Percentiles rank a stretch among this genome's conserved stretches.
Conservation (phyloP, 2,113 vertebrate genomes). For the Smithornis capensis region DNA sequence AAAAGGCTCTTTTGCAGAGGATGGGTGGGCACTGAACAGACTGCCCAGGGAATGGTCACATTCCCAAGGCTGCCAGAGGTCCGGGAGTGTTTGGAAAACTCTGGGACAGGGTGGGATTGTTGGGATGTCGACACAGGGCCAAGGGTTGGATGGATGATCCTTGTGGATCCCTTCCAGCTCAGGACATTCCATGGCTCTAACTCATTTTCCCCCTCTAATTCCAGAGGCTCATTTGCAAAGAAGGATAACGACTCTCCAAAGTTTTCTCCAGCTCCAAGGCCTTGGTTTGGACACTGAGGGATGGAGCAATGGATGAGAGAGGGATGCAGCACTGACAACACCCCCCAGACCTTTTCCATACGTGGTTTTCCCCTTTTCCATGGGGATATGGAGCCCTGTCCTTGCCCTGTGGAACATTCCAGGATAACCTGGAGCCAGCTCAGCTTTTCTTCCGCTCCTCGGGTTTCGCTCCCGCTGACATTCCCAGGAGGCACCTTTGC, state of each 20-base stretch:
- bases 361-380: neutral
- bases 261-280: neutral
- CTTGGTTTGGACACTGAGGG: neutral
- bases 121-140: neutral
- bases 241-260: neutral
- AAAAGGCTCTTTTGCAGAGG: neutral
- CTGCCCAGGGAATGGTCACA: neutral
- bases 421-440: neutral
- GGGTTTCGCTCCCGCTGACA: neutral
- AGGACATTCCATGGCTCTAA: neutral
- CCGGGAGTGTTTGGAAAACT: fast-evolving
- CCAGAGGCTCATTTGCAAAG: neutral
- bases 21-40: fast-evolving
- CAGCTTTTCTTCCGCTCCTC: neutral
- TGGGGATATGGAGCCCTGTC: neutral
- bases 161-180: neutral
- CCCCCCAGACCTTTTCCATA: neutral
- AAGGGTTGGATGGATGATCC: neutral
- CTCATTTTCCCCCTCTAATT: neutral
- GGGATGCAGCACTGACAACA: neutral
- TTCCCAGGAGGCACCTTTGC: neutral
- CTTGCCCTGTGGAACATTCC: neutral
- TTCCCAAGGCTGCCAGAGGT: neutral
- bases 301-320: neutral
- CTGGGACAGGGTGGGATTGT: neutral